Evolutionary conservation across 1,140 invertebrate genomes (phyloP), one percentile per base, ranked within the genome.

Genomic region (Drosophila parabipectinata): DNA sequence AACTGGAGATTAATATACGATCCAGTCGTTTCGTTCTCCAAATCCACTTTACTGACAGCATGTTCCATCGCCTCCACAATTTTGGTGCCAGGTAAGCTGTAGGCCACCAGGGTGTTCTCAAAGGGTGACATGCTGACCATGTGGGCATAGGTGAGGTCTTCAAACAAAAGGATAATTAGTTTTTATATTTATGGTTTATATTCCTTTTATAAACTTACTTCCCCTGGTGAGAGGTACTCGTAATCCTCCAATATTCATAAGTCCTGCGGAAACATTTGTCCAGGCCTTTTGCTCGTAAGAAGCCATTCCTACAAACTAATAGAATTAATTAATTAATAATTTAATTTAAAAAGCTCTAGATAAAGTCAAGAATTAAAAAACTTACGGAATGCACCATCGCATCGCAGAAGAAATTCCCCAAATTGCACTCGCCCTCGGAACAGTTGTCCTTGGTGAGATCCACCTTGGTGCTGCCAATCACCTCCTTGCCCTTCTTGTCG

Each of bases 391-490:
- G 92, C 28, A 96, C 93, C 92, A 95, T 95, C 0, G 95, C 94
- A 69, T 97, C 96, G 6, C 95, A 94, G 34, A 96, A 93, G 14
- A 96, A 93, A 85, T 95, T 96, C 12, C 96, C 96, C 37, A 97
- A 84, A 68, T 96, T 96, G 80, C 96, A 97, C 90, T 97, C 96
- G 0, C 77, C 79, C 12, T 89, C 91, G 8, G 93, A 76, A 75
- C 96, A 97, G 0, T 85, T 80, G 1, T 92, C 91, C 44, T 93
- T 93, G 14, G 93, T 92, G 1, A 96, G 81, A 41, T 93, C 91
- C 0, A 96, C 95, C 69, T 92, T 92, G 0, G 94, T 93, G 4
- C 60, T 61, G 0, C 95, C 95, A 9, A 96, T 81, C 9, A 94
- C 91, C 71, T 93, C 92, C 30, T 93, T 92, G 1, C 94, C 94